These are phyloP conservation scores for Epinotia demarniana DNA, from an alignment of 2,888 invertebrate genomes.

Conservation along the genomic window DNA sequence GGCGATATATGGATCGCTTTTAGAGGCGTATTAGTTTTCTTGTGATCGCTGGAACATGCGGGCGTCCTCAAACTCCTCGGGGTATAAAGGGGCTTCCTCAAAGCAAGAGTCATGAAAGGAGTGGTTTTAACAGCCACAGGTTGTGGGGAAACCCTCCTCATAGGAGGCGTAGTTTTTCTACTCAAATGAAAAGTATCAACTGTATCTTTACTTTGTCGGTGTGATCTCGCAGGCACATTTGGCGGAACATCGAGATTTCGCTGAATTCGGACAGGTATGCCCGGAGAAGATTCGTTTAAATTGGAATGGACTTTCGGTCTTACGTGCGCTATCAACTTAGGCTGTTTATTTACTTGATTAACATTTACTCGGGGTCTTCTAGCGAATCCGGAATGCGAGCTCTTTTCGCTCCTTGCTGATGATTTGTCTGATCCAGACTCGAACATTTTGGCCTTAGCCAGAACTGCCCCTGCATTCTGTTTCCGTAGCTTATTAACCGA, in stretches of 20 bases:
- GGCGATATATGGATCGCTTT: slow-evolving; percentile 78
- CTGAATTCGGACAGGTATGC: slow-evolving; percentile 54
- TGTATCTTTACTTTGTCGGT: slow-evolving; percentile 61
- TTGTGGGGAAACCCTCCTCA: slow-evolving; percentile 71
- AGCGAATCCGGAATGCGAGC: slow-evolving; percentile 69
- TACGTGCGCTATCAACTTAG: slow-evolving; percentile 61
- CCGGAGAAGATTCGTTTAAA: slow-evolving; percentile 53
- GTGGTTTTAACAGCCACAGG: slow-evolving; percentile 55
- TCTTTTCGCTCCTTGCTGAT: slow-evolving; percentile 70
- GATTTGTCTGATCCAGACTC: slow-evolving; percentile 84
- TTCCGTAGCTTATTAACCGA: slow-evolving; percentile 89
- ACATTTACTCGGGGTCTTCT: slow-evolving; percentile 71
- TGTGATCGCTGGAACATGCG: slow-evolving; percentile 66
- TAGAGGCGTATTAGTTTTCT: slow-evolving; percentile 85
- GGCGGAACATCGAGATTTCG: slow-evolving; percentile 53
- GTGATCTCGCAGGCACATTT: slow-evolving; percentile 52
- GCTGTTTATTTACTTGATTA: slow-evolving; percentile 62
- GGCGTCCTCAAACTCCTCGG: slow-evolving; percentile 83
- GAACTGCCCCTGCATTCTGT: slow-evolving; percentile 92
- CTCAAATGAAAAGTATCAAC: slow-evolving; percentile 60
- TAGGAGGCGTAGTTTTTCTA: slow-evolving; percentile 66
- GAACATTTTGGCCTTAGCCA: slow-evolving; percentile 91
- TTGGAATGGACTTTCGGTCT: slow-evolving; percentile 64
- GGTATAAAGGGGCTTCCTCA: slow-evolving; percentile 85
- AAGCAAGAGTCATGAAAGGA: slow-evolving; percentile 79